Conservation (phyloP, 2,888 invertebrate species). For the Scotopteryx bipunctaria region DNA sequence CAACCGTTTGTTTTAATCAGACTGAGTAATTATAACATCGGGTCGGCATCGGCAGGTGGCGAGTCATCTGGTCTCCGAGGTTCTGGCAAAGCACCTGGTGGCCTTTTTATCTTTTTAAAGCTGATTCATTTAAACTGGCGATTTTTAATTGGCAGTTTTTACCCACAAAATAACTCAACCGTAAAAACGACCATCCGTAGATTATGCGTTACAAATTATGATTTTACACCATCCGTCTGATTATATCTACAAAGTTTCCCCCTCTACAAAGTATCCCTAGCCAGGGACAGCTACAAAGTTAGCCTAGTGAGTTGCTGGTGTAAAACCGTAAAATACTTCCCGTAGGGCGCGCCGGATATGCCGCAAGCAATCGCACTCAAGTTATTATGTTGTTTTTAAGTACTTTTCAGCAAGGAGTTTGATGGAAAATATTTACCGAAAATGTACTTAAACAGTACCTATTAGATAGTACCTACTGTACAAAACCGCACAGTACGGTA, state of each 20-base stretch:
- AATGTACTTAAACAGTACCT: too few relatives aligned
- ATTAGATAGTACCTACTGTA: too few relatives aligned
- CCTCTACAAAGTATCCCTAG: slow-evolving; percentile 5
- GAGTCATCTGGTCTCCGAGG: not conserved
- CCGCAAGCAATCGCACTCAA: not conserved
- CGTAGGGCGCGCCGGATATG: slow-evolving; percentile 4
- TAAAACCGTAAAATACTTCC: slow-evolving; percentile 19
- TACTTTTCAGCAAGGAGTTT: not conserved
- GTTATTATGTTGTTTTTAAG: not conserved
- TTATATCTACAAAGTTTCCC: slow-evolving; percentile 14
- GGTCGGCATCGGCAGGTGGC: not conserved
- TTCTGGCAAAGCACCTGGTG: slow-evolving; percentile 11
- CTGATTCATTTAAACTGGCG: not conserved
- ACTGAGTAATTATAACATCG: too few relatives aligned
- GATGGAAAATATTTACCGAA: not conserved
- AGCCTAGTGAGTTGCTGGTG: slow-evolving; percentile 7
- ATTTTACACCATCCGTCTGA: slow-evolving; percentile 4
- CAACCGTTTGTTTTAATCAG: too few relatives aligned
- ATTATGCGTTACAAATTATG: slow-evolving; percentile 4
- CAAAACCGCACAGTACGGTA: too few relatives aligned
- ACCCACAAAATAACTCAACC: not conserved
- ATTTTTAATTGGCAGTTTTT: not conserved
- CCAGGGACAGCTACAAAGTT: slow-evolving; percentile 8
- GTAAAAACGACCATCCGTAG: not conserved
- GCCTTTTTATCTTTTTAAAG: not conserved